A percentile compares a stretch with the other conserved stretches of the same genome.
These are phyloP conservation scores for Oncopeltus fasciatus DNA, from an alignment of 1,140 invertebrate species.

Conservation along the genomic window DNA sequence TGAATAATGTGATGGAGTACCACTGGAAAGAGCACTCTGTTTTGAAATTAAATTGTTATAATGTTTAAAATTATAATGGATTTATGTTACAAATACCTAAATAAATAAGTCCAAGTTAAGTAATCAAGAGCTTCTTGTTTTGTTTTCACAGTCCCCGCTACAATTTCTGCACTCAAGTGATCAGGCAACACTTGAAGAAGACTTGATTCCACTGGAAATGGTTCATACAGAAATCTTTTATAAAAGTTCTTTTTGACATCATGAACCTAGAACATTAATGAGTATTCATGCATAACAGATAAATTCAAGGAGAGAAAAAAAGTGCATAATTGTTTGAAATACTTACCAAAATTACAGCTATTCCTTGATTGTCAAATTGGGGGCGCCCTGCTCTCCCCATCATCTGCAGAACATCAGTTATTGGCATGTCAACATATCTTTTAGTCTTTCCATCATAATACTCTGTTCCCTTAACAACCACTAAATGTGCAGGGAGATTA, in stretches of 20 bases:
- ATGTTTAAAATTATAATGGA: too few relatives aligned
- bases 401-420: conserved; percentile 98
- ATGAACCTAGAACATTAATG: conserved; percentile 49
- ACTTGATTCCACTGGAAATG: conserved; percentile 96
- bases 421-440: conserved; percentile 97
- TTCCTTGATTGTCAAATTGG: conserved; percentile 86
- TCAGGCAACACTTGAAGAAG: conserved; percentile 81
- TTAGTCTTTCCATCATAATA: conserved; percentile 95
- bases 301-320: not conserved
- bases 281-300: too few relatives aligned
- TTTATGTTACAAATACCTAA: too few relatives aligned
- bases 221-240: conserved; percentile 97
- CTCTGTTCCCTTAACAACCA: conserved; percentile 80
- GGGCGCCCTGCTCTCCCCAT: conserved; percentile 95
- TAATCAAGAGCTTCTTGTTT: conserved; percentile 94
- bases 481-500: conserved; percentile 90
- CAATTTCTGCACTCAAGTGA: conserved; percentile 93
- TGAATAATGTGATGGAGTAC: too few relatives aligned
- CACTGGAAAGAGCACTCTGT: too few relatives aligned
- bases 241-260: conserved; percentile 99
- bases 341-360: conserved; percentile 77
- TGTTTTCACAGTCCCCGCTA: conserved; percentile 65
- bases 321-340: not conserved
- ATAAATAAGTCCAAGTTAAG: conserved; percentile 97
- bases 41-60: too few relatives aligned